Base-by-base conservation (phyloP, 2,888 invertebrate species). In the Epinotia demarniana region DNA sequence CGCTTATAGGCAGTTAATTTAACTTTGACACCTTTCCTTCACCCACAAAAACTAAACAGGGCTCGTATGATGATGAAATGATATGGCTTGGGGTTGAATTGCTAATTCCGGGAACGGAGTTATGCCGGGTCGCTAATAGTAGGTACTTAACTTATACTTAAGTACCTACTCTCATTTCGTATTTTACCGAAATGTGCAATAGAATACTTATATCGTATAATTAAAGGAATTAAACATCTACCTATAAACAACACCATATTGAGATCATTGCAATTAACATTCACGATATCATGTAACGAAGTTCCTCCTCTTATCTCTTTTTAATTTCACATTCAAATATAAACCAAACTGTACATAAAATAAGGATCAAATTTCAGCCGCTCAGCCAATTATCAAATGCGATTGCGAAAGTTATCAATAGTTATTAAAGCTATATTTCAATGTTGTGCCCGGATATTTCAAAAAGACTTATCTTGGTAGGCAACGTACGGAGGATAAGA, bases 231-330 rank as follows among this genome's bases (percentile, higher is more conserved):
- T 60, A 69, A 49, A 62, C 16, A 61, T 18, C 60, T 61, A 66
- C 33, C 19, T 43, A 73, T 55, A 70, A 75, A 75, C 75, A 75
- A 75, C 68, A 27, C 58, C 73, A 71, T 60, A 53, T 33, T 70
- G 64, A 18, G 39, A 53, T 27, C 75, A 39, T 71, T 71, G 66
- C 75, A 71, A 75, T 75, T 61, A 70, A 53, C 49, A 70, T 61
- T 70, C 27, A 70, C 53, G 49, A 62, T 60, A 33, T 18, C 49
- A 70, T 33, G 33, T 69, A 57, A 57, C 16, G 9, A 69, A 16
- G 23, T 11, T 43, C 11, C 18, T 19, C 23, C 43, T 69, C 68
- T n/a, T 46, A 60, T 27, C 58, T 69, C 27, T 23, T 11, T n/a
- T 2, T n/a, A 8, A 60, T 0, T n/a, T 11, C 8, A 27, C 27